Percentiles rank a stretch among this genome's conserved stretches.
phyloP scores from a whole-genome alignment of 2,888 invertebrate genomes.

The Standfussiana lucernea region DNA sequence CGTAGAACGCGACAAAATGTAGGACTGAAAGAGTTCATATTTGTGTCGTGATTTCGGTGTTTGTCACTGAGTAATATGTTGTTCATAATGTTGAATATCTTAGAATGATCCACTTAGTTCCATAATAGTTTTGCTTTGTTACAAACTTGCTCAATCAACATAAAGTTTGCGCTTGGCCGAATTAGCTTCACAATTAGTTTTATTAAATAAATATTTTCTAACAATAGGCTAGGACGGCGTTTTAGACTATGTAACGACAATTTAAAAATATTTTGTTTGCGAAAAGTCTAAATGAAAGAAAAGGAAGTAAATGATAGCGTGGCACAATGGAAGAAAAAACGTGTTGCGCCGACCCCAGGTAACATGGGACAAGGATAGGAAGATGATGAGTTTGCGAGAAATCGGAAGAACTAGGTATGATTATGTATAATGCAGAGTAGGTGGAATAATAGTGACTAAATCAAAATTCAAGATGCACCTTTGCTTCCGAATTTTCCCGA shows the following conservation, averaged over 20 bases:
- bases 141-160: constrained; percentile 6
- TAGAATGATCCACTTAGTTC: not conserved
- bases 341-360: not conserved
- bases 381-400: not conserved
- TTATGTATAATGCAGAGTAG: not conserved
- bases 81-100: not conserved
- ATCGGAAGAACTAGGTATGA: not conserved
- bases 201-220: constrained; percentile 2
- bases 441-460: not conserved
- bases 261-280: not conserved
- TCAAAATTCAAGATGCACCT: not conserved
- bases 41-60: not conserved
- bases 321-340: not conserved
- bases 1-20: not conserved
- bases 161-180: constrained; percentile 13
- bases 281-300: not conserved
- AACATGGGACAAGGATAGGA: not conserved
- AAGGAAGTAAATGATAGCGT: not conserved
- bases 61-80: not conserved
- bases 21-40: not conserved
- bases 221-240: not conserved
- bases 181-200: not conserved
- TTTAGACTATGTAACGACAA: not conserved
- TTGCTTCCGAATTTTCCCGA: not conserved
- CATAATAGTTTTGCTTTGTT: not conserved